A percentile compares a stretch with the other conserved stretches of the same genome.
phyloP scores from a whole-genome alignment of 2,113 vertebrate genomes.

The Alligator mississippiensis region DNA sequence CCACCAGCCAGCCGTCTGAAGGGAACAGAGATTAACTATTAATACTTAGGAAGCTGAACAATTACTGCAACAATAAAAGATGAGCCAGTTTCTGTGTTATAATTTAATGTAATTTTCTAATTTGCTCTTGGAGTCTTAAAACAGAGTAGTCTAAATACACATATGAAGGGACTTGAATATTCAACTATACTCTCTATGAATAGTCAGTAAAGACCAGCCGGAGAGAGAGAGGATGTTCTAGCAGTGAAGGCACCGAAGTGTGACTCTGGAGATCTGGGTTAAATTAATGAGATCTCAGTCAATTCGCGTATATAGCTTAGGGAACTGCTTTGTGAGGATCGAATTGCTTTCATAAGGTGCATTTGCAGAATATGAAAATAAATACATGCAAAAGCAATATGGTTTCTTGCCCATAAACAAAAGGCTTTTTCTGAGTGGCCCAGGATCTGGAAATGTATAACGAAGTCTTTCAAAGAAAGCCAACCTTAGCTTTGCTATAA shows the following conservation, averaged over 20 bases:
- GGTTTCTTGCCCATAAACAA: background rate
- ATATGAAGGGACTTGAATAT: no score
- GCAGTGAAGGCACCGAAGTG: no score
- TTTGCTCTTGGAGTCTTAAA: no score
- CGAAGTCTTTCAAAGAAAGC: conserved; percentile 27
- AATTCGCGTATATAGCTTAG: conserved; percentile 52
- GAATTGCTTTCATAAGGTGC: conserved; percentile 6
- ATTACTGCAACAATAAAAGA: background rate
- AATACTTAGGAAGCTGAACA: conserved; percentile 24
- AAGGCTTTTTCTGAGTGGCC: conserved; percentile 9
- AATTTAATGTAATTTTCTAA: background rate
- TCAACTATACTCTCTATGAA: no score
- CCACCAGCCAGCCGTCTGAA: conserved; percentile 45
- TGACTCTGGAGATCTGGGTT: no score
- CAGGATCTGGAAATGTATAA: background rate
- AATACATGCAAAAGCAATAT: background rate
- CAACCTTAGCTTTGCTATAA: conserved; percentile 46
- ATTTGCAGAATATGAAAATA: conserved; percentile 15
- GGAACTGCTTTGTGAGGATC: conserved; percentile 19
- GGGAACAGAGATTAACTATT: conserved; percentile 44
- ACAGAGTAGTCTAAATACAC: no score
- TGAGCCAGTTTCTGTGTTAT: background rate
- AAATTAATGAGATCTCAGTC: background rate
- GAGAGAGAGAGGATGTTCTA: no score
- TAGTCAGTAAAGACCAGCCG: no score